Percentiles rank a stretch among this genome's conserved stretches.
Evolutionary conservation across 2,797 vertebrate species (phyloP).

Genomic region (Siniperca scherzeri): DNA sequence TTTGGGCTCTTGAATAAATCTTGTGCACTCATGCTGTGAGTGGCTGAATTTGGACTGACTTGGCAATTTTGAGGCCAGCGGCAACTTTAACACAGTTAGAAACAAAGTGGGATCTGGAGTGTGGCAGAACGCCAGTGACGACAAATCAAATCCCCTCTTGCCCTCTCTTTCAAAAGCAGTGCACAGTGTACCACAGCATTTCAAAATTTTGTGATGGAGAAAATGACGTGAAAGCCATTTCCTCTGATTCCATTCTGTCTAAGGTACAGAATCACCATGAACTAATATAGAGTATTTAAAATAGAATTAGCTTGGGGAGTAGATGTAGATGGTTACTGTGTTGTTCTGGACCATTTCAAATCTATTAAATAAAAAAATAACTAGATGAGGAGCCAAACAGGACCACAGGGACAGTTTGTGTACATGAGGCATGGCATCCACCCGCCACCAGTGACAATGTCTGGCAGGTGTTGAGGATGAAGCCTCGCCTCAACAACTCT

Average conservation of each 20-base stretch:
- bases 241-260: conserved; percentile 4
- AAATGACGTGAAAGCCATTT: neutral
- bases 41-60: neutral
- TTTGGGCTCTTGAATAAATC: neutral
- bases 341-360: neutral
- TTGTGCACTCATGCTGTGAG: neutral
- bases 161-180: conserved; percentile 14
- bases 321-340: conserved; percentile 1
- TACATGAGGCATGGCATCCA: neutral
- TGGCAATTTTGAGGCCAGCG: neutral
- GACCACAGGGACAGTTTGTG: neutral
- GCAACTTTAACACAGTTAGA: neutral
- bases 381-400: neutral
- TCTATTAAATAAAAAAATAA: neutral
- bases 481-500: neutral
- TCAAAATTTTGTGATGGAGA: neutral
- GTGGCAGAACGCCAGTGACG: neutral
- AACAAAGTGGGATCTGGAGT: conserved; percentile 3
- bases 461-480: neutral
- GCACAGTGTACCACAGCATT: neutral
- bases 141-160: conserved; percentile 1
- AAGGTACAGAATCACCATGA: neutral
- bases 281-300: neutral
- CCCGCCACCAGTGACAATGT: neutral
- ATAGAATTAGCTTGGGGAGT: neutral